A percentile compares a stretch with the other conserved stretches of the same genome.
phyloP scores from a whole-genome alignment of 2,113 vertebrate species.

The Copsychus sechellarum region DNA sequence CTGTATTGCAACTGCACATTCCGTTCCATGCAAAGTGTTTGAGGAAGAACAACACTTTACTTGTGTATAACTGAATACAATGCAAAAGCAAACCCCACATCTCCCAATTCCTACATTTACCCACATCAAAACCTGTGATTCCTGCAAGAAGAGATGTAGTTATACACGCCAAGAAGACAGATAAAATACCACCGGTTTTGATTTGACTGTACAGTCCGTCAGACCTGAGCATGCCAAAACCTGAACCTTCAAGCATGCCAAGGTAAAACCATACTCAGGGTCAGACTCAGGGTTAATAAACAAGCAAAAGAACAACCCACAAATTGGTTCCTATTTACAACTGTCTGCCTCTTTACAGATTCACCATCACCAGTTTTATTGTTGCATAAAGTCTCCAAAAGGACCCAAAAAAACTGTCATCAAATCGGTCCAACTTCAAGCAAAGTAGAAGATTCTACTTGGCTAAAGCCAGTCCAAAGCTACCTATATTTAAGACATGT shows the following conservation, averaged over 20 bases:
- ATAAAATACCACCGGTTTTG: background rate
- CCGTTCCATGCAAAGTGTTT: background rate
- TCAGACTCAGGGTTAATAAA: background rate
- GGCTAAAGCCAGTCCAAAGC: background rate
- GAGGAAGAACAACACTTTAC: background rate
- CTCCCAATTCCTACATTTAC: background rate
- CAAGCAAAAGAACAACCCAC: rapidly evolving
- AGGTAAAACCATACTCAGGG: background rate
- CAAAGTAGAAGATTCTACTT: background rate
- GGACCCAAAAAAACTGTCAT: background rate
- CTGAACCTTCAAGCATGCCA: background rate
- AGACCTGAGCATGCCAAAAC: background rate
- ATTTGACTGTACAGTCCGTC: background rate
- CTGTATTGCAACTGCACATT: background rate
- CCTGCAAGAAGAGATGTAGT: background rate
- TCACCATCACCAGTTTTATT: background rate
- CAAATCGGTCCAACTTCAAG: background rate
- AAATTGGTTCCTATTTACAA: background rate
- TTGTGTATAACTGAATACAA: background rate
- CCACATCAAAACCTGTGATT: background rate
- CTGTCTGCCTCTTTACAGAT: background rate
- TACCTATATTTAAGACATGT: background rate
- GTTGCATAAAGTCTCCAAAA: background rate
- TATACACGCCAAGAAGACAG: background rate
- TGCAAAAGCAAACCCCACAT: background rate